Evolutionary conservation across 2,113 vertebrate species (phyloP).

Genomic region (Pseudonaja textilis): DNA sequence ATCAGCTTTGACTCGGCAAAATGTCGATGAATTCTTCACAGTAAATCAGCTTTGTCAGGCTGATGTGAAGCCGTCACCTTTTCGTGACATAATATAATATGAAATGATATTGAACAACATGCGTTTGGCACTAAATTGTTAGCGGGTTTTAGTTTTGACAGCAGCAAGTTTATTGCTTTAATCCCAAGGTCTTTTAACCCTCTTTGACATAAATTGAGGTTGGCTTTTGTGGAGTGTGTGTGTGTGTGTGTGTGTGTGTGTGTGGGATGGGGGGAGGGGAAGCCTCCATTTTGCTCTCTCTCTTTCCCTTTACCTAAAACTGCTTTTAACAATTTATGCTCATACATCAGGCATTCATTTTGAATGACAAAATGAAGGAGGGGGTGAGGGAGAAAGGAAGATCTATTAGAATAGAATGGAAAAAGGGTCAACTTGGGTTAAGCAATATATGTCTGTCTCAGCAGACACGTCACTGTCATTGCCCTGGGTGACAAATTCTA

Average conservation of each 20-base stretch:
- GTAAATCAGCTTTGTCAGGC: conserved; percentile 92
- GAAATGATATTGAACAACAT: conserved; percentile 97
- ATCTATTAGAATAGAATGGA: conserved; percentile 73
- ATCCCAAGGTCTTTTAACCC: conserved; percentile 96
- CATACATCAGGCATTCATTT: conserved; percentile 78
- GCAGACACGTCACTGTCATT: conserved; percentile 57
- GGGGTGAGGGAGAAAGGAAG: conserved; percentile 67
- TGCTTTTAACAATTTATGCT: conserved; percentile 89
- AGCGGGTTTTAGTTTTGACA: conserved; percentile 95
- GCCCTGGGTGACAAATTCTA: conserved; percentile 58
- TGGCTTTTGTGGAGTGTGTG: conserved; percentile 85
- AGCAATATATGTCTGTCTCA: conserved; percentile 61
- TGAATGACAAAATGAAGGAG: conserved; percentile 82
- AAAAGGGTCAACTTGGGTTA: conserved; percentile 73
- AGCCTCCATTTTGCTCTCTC: conserved; percentile 79
- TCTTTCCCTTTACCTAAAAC: conserved; percentile 86
- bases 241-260: background rate
- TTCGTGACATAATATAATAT: conserved; percentile 93
- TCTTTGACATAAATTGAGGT: conserved; percentile 99
- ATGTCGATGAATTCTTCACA: conserved; percentile 89
- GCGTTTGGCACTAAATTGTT: conserved; percentile 98
- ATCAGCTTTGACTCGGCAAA: conserved; percentile 85
- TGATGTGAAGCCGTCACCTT: conserved; percentile 92
- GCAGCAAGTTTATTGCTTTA: conserved; percentile 97
- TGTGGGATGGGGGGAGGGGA: background rate